Evolutionary conservation across 2,113 vertebrate species (phyloP).

Genomic region (Microcebus lehilahytsara): DNA sequence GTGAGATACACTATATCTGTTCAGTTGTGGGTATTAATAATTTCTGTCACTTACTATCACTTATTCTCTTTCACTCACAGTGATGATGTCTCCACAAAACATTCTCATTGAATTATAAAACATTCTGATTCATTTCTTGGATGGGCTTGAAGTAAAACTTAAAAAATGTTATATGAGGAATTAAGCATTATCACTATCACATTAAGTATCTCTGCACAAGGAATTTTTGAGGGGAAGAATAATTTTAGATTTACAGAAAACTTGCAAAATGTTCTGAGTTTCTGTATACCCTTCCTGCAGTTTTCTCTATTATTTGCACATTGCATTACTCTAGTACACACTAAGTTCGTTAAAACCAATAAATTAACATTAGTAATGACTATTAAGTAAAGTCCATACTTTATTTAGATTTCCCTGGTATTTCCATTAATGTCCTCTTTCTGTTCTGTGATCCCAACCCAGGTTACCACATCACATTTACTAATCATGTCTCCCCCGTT

Average conservation of each 20-base stretch:
- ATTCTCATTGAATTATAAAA: conserved; percentile 27
- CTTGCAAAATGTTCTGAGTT: neutral
- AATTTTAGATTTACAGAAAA: neutral
- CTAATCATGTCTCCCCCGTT: neutral
- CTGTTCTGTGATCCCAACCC: neutral
- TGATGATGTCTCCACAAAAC: neutral
- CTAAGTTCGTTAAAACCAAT: neutral
- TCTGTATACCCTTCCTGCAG: neutral
- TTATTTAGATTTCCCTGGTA: neutral
- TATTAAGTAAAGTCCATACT: neutral
- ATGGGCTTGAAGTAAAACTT: neutral
- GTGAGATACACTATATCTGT: neutral
- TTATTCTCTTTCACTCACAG: neutral
- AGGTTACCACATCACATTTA: neutral
- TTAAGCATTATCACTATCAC: neutral
- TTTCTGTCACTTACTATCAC: conserved; percentile 31
- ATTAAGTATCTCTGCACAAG: neutral
- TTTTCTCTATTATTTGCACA: neutral
- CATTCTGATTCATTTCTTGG: neutral
- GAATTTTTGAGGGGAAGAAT: neutral
- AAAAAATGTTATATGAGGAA: neutral
- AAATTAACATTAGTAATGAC: neutral
- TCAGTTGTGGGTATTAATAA: neutral
- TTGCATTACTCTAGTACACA: neutral
- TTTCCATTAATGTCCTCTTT: neutral